Percentiles rank a stretch among this genome's conserved stretches.
phyloP scores from a whole-genome alignment of 1,140 invertebrate genomes.

The Cotesia vestalis region DNA sequence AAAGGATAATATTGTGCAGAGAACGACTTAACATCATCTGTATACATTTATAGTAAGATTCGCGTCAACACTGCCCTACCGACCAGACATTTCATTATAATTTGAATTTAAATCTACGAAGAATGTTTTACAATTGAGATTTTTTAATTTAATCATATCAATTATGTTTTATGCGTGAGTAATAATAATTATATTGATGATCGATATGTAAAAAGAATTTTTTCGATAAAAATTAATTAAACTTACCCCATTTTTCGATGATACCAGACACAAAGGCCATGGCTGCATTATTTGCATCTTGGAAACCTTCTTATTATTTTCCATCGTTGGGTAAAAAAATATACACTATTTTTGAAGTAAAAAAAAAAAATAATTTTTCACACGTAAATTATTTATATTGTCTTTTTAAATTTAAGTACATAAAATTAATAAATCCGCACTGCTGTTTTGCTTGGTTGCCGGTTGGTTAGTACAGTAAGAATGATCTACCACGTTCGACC shows the following conservation, averaged over 20 bases:
- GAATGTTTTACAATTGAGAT: too few relatives aligned
- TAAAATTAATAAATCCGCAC: too few relatives aligned
- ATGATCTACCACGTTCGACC: too few relatives aligned
- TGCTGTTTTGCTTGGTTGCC: too few relatives aligned
- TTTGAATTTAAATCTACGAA: background rate
- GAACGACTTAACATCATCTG: background rate
- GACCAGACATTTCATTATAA: slow-evolving; percentile 1
- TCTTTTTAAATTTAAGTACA: too few relatives aligned
- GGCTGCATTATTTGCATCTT: slow-evolving; percentile 62
- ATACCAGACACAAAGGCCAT: slow-evolving; percentile 60
- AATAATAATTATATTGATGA: too few relatives aligned
- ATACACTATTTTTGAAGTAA: background rate
- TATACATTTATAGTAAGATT: background rate
- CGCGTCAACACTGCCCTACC: background rate
- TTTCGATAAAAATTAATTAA: background rate
- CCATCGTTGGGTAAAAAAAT: slow-evolving; percentile 19
- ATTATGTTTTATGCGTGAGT: too few relatives aligned
- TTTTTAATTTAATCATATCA: too few relatives aligned
- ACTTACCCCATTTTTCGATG: slow-evolving; percentile 56
- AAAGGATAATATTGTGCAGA: background rate
- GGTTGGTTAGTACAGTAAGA: too few relatives aligned
- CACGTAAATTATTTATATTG: too few relatives aligned
- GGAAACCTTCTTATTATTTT: slow-evolving; percentile 17
- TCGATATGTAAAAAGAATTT: too few relatives aligned
- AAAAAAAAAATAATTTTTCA: too few relatives aligned